A percentile compares a stretch with the other conserved stretches of the same genome.
Evolutionary conservation across 2,888 invertebrate species (phyloP).

Genomic region (Amitus sp.): DNA sequence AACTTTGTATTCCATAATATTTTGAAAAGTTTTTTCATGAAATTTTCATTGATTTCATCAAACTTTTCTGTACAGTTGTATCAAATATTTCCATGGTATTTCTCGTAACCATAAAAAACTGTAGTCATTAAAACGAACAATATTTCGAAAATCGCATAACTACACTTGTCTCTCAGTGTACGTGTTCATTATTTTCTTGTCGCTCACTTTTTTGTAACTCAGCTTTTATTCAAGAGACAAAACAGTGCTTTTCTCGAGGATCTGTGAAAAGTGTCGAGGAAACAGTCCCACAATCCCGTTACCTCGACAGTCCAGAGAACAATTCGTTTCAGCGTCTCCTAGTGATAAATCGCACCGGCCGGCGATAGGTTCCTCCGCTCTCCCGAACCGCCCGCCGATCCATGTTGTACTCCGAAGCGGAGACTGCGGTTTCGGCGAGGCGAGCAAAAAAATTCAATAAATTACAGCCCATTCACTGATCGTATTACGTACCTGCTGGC

Average conservation of each 20-base stretch:
- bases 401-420: conserved; percentile 30
- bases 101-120: no score
- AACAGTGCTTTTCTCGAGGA: conserved; percentile 30
- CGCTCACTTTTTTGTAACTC: no score
- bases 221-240: conserved; percentile 25
- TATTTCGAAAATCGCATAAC: conserved; percentile 5
- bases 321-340: conserved; percentile 55
- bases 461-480: conserved; percentile 34
- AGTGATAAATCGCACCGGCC: conserved; percentile 56
- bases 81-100: no score
- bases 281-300: conserved; percentile 39
- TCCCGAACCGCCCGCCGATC: conserved; percentile 40
- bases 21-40: no score
- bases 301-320: conserved; percentile 49
- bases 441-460: conserved; percentile 27
- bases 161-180: no score
- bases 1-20: no score
- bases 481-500: conserved; percentile 29
- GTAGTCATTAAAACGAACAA: no score
- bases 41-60: no score
- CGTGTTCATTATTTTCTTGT: no score
- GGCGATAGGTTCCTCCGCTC: conserved; percentile 47
- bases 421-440: conserved; percentile 33
- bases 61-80: no score
- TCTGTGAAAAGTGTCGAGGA: conserved; percentile 43